phyloP scores from a whole-genome alignment of 2,797 vertebrate species.

The Sebastes paucispinis region DNA sequence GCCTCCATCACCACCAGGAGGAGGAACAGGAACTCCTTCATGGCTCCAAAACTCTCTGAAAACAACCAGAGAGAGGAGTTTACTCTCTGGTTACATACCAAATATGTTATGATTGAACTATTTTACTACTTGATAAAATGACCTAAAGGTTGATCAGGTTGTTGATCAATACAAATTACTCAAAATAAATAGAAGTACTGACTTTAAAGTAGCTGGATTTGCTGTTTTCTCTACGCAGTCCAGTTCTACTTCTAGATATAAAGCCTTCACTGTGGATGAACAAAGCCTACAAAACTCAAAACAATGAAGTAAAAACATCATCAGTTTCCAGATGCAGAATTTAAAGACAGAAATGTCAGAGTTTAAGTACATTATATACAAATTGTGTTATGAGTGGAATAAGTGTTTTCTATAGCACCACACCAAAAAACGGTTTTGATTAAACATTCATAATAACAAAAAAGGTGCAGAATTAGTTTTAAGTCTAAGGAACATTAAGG shows the following conservation, averaged over 20 bases:
- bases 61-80: neutral
- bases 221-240: too few species aligned
- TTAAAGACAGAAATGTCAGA: neutral
- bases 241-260: too few species aligned
- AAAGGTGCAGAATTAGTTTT: neutral
- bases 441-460: neutral
- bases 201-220: neutral
- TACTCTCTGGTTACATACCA: too few species aligned
- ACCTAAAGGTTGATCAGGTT: neutral
- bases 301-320: neutral
- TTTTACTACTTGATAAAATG: neutral
- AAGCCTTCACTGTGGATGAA: too few species aligned
- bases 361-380: neutral
- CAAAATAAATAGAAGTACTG: neutral
- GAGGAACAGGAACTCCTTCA: conserved; percentile 58
- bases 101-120: neutral
- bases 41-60: conserved; percentile 24
- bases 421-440: neutral
- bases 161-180: neutral
- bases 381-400: neutral
- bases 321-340: neutral
- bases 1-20: conserved; percentile 34
- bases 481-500: neutral
- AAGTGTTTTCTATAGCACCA: neutral
- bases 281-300: neutral